Evolutionary conservation across 1,140 invertebrate genomes (phyloP).

Genomic region (Campoletis sonorensis): DNA sequence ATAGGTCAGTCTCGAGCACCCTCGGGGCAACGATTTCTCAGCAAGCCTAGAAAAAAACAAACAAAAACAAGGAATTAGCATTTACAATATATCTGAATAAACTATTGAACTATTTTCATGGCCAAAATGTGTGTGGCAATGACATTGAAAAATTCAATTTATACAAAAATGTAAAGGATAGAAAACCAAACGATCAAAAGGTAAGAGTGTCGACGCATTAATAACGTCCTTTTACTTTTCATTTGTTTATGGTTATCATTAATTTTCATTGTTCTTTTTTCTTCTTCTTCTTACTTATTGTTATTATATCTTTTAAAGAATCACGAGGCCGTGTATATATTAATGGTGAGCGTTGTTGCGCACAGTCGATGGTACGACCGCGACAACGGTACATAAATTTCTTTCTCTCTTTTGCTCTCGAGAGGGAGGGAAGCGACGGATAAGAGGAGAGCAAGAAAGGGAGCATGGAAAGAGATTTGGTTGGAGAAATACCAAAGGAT

Average conservation of each 20-base stretch:
- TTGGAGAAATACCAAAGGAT: constrained; percentile 10
- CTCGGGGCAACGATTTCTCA: constrained; percentile 55
- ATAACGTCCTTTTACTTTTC: not conserved
- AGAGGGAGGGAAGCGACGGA: not conserved
- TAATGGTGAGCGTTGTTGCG: not conserved
- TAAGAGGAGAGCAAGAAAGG: not conserved
- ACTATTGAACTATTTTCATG: no score
- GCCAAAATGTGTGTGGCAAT: no score
- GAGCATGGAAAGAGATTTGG: not conserved
- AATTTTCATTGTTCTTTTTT: not conserved
- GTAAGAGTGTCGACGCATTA: not conserved
- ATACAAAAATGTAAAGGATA: not conserved
- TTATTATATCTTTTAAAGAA: not conserved
- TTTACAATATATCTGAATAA: no score
- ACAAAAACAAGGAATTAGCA: no score
- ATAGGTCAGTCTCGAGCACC: constrained; percentile 60
- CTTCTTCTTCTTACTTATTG: not conserved
- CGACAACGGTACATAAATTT: not conserved
- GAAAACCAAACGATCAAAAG: no score
- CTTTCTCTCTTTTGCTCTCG: not conserved
- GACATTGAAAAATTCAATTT: no score
- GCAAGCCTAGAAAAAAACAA: constrained; percentile 55
- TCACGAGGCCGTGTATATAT: not conserved
- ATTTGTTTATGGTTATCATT: not conserved
- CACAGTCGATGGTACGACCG: constrained; percentile 10